These are phyloP conservation scores for Diplodus sargus DNA, from an alignment of 2,797 vertebrate species.

Conservation along the genomic window DNA sequence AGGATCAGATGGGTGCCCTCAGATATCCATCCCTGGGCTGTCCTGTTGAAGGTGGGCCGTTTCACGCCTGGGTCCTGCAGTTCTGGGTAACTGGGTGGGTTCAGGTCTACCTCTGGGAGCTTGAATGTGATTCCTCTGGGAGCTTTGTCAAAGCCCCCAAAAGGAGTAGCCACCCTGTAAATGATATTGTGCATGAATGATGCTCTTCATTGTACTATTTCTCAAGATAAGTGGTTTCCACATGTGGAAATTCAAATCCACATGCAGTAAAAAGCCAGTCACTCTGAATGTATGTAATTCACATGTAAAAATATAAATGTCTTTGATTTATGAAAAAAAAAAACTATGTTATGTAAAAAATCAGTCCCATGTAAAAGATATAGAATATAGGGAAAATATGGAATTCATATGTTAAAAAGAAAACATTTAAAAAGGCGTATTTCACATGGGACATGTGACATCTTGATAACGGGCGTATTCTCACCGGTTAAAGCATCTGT, in stretches of 20 bases:
- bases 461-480: slow-evolving; percentile 3
- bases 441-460: too few relatives aligned
- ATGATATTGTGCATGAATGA: slow-evolving; percentile 26
- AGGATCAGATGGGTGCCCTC: slow-evolving; percentile 90
- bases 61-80: slow-evolving; percentile 88
- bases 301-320: too few relatives aligned
- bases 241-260: too few relatives aligned
- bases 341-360: too few relatives aligned
- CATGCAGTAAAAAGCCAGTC: neutral
- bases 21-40: slow-evolving; percentile 94
- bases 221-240: neutral
- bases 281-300: too few relatives aligned
- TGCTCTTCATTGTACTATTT: neutral
- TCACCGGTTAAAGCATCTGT: slow-evolving; percentile 97
- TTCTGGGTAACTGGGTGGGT: slow-evolving; percentile 89
- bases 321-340: too few relatives aligned
- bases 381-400: too few relatives aligned
- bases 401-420: too few relatives aligned
- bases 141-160: slow-evolving; percentile 95
- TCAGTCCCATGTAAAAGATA: too few relatives aligned
- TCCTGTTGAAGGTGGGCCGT: slow-evolving; percentile 96
- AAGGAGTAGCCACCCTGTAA: slow-evolving; percentile 95
- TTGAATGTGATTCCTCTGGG: slow-evolving; percentile 95
- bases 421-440: too few relatives aligned
- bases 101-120: slow-evolving; percentile 91